A percentile compares a stretch with the other conserved stretches of the same genome.
Evolutionary conservation across 2,888 invertebrate genomes (phyloP).

Genomic region (Gastrophysa polygoni): DNA sequence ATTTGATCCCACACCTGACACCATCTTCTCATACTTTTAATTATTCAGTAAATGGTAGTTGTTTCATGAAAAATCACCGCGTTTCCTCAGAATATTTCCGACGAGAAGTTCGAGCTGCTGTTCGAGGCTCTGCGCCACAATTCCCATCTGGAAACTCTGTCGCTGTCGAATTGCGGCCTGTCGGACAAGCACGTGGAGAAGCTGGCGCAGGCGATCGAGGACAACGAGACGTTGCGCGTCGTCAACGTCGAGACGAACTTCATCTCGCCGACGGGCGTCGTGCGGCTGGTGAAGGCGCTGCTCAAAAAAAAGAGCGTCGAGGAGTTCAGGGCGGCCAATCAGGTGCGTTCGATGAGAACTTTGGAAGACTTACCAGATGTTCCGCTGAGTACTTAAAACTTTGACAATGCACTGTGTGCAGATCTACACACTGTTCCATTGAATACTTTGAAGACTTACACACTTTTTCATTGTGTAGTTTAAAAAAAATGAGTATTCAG

Average conservation of each 20-base stretch:
- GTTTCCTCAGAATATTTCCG: conserved; percentile 86
- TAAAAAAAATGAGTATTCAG: too few species aligned
- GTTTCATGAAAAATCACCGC: conserved; percentile 1
- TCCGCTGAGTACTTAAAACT: too few species aligned
- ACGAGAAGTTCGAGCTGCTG: conserved; percentile 90
- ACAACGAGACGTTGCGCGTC: conserved; percentile 80
- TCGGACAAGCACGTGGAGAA: conserved; percentile 85
- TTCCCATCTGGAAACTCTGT: conserved; percentile 89
- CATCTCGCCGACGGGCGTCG: conserved; percentile 87
- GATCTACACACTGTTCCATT: too few species aligned
- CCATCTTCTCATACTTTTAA: too few species aligned
- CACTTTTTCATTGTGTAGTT: too few species aligned
- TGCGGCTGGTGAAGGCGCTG: conserved; percentile 84
- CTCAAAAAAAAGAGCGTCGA: conserved; percentile 85
- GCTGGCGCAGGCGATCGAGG: conserved; percentile 82
- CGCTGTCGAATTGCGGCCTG: conserved; percentile 92
- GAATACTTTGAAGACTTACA: too few species aligned
- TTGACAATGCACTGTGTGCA: too few species aligned
- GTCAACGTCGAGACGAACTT: conserved; percentile 97
- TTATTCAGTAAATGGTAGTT: background rate
- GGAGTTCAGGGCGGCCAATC: conserved; percentile 97
- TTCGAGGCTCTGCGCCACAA: conserved; percentile 88
- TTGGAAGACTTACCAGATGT: too few species aligned
- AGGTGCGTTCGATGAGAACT: conserved; percentile 68
- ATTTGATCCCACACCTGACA: too few species aligned